Conservation (phyloP, 2,113 vertebrate genomes). For the Morone saxatilis region DNA sequence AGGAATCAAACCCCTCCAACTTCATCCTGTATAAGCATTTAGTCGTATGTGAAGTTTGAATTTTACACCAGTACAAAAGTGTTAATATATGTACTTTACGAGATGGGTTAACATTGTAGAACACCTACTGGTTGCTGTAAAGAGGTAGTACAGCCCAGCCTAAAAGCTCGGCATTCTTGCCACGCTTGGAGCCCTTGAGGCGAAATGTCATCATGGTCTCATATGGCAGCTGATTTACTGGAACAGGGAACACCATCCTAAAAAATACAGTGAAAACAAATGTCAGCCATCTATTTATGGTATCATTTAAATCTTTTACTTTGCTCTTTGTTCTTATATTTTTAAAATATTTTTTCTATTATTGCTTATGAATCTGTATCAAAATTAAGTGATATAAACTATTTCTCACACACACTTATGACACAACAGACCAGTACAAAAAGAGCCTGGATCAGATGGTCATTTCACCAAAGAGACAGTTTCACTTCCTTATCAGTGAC, state of each 20-base stretch:
- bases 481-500: background rate
- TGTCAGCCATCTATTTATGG: background rate
- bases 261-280: background rate
- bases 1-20: background rate
- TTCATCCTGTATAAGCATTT: background rate
- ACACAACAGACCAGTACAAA: background rate
- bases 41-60: no score
- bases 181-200: constrained; percentile 78
- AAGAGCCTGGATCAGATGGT: background rate
- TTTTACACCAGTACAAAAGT: background rate
- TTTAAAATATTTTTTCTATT: no score
- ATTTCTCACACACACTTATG: background rate
- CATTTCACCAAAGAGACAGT: background rate
- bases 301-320: background rate
- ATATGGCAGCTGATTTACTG: constrained; percentile 74
- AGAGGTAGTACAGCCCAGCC: constrained; percentile 82
- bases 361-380: background rate
- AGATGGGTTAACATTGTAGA: background rate
- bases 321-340: background rate
- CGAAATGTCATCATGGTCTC: constrained; percentile 81
- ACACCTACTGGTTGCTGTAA: constrained; percentile 69
- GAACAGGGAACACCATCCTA: constrained; percentile 81
- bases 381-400: background rate
- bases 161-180: constrained; percentile 69
- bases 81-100: background rate